Conservation (phyloP, 2,113 vertebrate genomes). For the Corythoichthys haematopterus region DNA sequence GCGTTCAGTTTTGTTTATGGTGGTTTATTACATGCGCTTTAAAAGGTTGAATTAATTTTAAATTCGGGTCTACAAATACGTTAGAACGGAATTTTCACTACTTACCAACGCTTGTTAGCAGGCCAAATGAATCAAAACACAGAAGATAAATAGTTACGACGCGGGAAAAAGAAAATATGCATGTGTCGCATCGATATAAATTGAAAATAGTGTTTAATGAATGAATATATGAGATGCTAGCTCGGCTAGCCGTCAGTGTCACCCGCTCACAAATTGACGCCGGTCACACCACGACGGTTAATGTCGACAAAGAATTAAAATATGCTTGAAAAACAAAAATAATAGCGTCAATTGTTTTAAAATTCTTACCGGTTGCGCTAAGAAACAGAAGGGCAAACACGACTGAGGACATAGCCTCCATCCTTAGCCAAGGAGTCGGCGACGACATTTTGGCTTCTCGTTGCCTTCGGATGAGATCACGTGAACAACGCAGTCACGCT, state of each 20-base stretch:
- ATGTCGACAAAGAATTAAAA: not conserved
- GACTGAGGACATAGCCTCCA: constrained; percentile 40
- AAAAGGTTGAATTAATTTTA: not conserved
- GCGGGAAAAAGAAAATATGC: not conserved
- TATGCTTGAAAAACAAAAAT: not conserved
- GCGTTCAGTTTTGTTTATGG: not conserved
- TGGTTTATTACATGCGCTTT: too few species aligned
- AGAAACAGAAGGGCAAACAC: constrained; percentile 23
- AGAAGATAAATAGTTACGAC: not conserved
- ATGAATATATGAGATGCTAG: constrained; percentile 4
- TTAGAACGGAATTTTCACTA: too few species aligned
- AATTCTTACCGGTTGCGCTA: constrained; percentile 33
- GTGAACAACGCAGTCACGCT: constrained; percentile 42
- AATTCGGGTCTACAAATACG: not conserved
- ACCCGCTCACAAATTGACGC: not conserved
- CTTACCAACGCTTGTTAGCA: not conserved
- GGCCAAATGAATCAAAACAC: not conserved
- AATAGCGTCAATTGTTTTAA: fast-evolving
- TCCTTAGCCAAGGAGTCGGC: constrained; percentile 34
- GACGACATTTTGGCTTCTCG: constrained; percentile 48
- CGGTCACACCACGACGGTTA: not conserved
- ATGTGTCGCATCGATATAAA: too few species aligned
- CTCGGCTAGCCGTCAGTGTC: not conserved
- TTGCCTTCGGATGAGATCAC: constrained; percentile 33
- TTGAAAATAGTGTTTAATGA: not conserved